A percentile compares a stretch with the other conserved stretches of the same genome.
Conservation (phyloP, 2,888 invertebrate genomes). For the Ceramica pisi region DNA sequence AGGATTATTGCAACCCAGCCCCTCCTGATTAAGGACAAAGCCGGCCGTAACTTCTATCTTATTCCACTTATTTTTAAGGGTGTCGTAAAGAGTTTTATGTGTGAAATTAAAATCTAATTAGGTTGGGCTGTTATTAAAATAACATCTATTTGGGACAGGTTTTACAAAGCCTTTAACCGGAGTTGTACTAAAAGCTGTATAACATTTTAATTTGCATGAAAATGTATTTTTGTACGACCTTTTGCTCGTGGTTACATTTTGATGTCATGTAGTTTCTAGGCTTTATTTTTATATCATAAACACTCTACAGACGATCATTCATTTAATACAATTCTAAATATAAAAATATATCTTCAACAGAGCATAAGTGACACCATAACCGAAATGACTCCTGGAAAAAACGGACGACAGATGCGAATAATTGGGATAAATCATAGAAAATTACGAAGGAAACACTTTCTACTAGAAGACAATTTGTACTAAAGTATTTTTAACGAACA, state of each 20-base stretch:
- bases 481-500: constrained; percentile 56
- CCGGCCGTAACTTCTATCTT: constrained; percentile 67
- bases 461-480: constrained; percentile 44
- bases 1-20: constrained; percentile 70
- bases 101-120: constrained; percentile 64
- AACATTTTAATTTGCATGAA: constrained; percentile 9
- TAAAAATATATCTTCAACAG: background rate
- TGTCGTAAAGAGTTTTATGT: constrained; percentile 64
- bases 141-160: constrained; percentile 28
- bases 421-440: constrained; percentile 65
- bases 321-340: no score
- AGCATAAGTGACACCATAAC: constrained; percentile 36
- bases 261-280: background rate
- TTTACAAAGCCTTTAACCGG: constrained; percentile 13
- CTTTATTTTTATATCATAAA: background rate
- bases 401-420: constrained; percentile 66
- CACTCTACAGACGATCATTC: background rate
- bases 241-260: background rate
- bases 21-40: constrained; percentile 68
- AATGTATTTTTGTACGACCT: background rate
- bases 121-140: constrained; percentile 46
- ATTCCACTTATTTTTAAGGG: constrained; percentile 63
- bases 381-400: constrained; percentile 46
- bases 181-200: background rate
- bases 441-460: constrained; percentile 57